phyloP scores from a whole-genome alignment of 2,888 invertebrate genomes.

The Heliconius ethilla region DNA sequence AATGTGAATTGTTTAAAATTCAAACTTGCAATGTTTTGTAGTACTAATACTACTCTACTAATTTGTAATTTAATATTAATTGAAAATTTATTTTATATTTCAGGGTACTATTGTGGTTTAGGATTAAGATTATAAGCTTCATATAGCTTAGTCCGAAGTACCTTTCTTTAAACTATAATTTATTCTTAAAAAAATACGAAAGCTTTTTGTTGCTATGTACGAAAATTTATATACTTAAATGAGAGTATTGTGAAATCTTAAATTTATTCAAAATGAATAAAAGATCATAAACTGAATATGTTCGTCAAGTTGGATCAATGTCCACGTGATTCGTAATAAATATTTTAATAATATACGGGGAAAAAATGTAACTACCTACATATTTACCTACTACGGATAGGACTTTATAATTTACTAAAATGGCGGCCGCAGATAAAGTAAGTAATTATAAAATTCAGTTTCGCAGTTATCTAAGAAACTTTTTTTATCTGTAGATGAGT shows the following conservation, averaged over 20 bases:
- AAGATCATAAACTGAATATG: conserved; percentile 24
- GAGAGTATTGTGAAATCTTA: conserved; percentile 23
- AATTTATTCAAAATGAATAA: conserved; percentile 33
- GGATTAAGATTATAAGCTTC: not conserved
- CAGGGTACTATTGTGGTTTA: not conserved
- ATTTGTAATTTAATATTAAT: not conserved
- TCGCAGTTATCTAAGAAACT: not conserved
- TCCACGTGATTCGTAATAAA: conserved; percentile 5
- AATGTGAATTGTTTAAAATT: not conserved
- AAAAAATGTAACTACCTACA: not conserved
- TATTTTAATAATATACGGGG: conserved; percentile 17
- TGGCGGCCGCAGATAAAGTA: not conserved
- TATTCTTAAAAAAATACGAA: too few species aligned
- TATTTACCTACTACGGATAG: not conserved
- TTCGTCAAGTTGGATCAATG: not conserved
- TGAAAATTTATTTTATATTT: not conserved
- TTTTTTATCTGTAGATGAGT: not conserved
- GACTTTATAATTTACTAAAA: not conserved
- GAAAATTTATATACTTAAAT: not conserved
- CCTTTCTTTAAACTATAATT: too few species aligned
- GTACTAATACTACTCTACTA: not conserved
- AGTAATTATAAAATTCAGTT: not conserved
- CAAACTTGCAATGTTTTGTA: not conserved
- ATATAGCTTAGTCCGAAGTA: not conserved
- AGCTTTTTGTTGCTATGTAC: not conserved